A percentile compares a stretch with the other conserved stretches of the same genome.
Evolutionary conservation across 2,797 vertebrate genomes (phyloP).

Genomic region (Peromyscus attwateri): DNA sequence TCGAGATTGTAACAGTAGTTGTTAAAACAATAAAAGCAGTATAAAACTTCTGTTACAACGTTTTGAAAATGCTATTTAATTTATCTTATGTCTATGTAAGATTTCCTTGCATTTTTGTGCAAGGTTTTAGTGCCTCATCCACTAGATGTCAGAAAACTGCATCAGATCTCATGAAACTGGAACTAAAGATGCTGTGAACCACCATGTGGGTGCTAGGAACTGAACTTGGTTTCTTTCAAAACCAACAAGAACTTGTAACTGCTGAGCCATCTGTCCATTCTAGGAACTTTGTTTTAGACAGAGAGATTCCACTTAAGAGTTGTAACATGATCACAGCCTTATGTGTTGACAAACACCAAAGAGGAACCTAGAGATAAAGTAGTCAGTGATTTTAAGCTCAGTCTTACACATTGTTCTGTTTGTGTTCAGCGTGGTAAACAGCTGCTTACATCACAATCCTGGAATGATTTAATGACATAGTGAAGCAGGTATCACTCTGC

Average conservation of each 20-base stretch:
- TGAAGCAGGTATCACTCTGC: background rate
- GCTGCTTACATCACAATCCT: background rate
- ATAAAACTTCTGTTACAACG: accelerated
- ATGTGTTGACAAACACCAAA: background rate
- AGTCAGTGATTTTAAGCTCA: no score
- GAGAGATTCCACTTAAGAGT: background rate
- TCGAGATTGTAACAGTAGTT: background rate
- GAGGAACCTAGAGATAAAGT: background rate
- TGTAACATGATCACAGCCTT: accelerated
- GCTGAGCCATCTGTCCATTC: no score
- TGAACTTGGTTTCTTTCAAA: background rate
- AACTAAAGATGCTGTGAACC: no score
- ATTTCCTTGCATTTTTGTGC: background rate
- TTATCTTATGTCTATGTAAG: background rate
- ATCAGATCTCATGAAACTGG: background rate
- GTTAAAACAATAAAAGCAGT: background rate
- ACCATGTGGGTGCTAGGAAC: background rate
- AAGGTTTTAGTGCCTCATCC: background rate
- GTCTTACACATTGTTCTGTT: background rate
- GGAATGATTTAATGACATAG: background rate
- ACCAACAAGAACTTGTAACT: background rate
- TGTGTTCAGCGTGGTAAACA: background rate
- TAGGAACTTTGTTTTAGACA: background rate
- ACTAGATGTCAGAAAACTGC: background rate
- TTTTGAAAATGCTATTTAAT: background rate